Evolutionary conservation across 2,797 vertebrate species (phyloP).

Genomic region (Danio tinwini): DNA sequence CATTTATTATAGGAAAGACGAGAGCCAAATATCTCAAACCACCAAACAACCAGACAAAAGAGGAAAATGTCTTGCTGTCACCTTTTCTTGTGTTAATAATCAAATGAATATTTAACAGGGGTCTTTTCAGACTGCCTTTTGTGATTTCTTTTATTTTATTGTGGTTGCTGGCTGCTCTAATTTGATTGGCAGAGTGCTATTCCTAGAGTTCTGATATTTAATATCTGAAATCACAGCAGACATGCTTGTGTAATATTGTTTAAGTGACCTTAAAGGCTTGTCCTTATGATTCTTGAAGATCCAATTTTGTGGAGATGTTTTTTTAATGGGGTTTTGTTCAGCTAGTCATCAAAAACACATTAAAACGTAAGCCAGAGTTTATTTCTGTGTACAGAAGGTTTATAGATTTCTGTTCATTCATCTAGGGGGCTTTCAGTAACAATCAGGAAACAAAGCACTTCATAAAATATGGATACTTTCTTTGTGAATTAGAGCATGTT

Average conservation of each 20-base stretch:
- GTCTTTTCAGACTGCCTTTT: neutral
- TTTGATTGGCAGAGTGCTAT: neutral
- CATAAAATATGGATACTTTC: neutral
- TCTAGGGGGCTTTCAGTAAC: neutral
- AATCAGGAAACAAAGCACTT: neutral
- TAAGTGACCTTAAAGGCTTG: neutral
- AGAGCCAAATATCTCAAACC: no score
- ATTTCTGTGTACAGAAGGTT: neutral
- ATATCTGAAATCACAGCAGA: neutral
- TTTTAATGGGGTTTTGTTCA: conserved; percentile 22
- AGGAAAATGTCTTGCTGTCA: conserved; percentile 64
- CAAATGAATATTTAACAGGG: neutral
- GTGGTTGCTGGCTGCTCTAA: neutral
- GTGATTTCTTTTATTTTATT: neutral
- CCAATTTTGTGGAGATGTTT: neutral
- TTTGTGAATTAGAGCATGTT: neutral
- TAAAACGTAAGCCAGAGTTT: conserved; percentile 2
- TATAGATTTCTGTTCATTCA: neutral
- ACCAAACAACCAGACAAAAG: conserved; percentile 57
- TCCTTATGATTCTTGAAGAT: neutral
- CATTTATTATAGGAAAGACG: conserved; percentile 71
- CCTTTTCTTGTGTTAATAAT: neutral
- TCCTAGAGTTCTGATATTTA: neutral
- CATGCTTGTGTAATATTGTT: neutral
- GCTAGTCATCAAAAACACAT: conserved; percentile 8